Base-by-base conservation (phyloP, 37 sponge, comb jelly and placozoan genomes). In the Tethya wilhelma region DNA sequence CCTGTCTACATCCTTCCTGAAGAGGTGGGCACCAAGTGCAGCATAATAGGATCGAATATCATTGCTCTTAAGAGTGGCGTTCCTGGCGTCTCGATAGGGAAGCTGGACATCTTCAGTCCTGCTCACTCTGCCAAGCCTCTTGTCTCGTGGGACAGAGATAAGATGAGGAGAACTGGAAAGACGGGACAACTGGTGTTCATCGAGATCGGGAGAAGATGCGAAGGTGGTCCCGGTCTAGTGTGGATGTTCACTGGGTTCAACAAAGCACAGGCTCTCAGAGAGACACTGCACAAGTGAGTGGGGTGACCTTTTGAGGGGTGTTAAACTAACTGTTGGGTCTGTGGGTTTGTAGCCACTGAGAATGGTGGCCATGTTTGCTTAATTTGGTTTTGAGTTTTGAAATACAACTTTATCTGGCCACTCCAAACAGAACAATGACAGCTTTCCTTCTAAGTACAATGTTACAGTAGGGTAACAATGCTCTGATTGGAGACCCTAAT, bases 131-230 rank as follows among this genome's bases (percentile, higher is more conserved):
- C 44, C 69, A 67, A 55, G 1, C 73, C 83, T 32, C 22, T 86
- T 62, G 41, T 91, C 28, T 39, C 79, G 2, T 91, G 91, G 91
- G 91, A 91, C 56, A 44, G 86, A 1, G 82, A 91, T 69, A 91
- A 91, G 83, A 60, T 91, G 60, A 41, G 91, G 36, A 63, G 91
- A 23, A 82, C 83, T 23, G 91, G 91, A 22, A 86, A 86, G 65
- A 76, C 75, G 11, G 91, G 91, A 7, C 80, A 82, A 42, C 75
- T 91, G n/a, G 82, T 91, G 17, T 91, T 91, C 38, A 57, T 91
- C 4, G 91, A 91, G 73, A 86, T 86, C 32, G 91, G 91, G 3
- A 78, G 91, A 14, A 41, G 91, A 45, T 91, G 91, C 64, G 17
- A 9, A 26, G 81, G 81, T 65, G 91, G 91, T 0, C 87, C 91